These are phyloP conservation scores for Diachasmimorpha longicaudata DNA, from an alignment of 1,140 invertebrate species.

Conservation along the genomic window DNA sequence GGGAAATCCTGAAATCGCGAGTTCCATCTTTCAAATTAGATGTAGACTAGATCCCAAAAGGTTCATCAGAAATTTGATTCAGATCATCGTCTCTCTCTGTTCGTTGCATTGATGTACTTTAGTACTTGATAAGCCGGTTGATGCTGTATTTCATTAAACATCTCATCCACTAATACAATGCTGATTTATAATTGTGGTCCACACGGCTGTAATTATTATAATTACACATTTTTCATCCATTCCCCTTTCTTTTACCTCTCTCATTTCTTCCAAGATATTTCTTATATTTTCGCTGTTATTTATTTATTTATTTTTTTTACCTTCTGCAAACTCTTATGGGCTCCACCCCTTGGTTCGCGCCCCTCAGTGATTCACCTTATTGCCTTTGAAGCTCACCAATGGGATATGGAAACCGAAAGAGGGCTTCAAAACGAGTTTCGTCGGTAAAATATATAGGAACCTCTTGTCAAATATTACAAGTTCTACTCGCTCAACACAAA, in stretches of 20 bases:
- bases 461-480: background rate
- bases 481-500: background rate
- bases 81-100: background rate
- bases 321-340: conserved; percentile 13
- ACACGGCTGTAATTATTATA: conserved; percentile 7
- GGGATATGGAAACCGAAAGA: background rate
- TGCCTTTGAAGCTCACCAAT: conserved; percentile 39
- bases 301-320: conserved; percentile 22
- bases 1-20: too few species aligned
- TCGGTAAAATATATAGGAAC: background rate
- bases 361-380: conserved; percentile 34
- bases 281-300: conserved; percentile 40
- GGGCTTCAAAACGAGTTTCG: conserved; percentile 14
- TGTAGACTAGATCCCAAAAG: too few species aligned
- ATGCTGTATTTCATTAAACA: background rate
- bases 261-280: background rate
- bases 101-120: background rate
- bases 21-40: too few species aligned
- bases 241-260: background rate
- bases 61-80: background rate
- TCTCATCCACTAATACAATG: background rate
- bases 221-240: conserved; percentile 8
- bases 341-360: conserved; percentile 43
- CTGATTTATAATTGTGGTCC: background rate
- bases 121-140: background rate